phyloP scores from a whole-genome alignment of 2,797 vertebrate species.

The Rachycentron canadum region DNA sequence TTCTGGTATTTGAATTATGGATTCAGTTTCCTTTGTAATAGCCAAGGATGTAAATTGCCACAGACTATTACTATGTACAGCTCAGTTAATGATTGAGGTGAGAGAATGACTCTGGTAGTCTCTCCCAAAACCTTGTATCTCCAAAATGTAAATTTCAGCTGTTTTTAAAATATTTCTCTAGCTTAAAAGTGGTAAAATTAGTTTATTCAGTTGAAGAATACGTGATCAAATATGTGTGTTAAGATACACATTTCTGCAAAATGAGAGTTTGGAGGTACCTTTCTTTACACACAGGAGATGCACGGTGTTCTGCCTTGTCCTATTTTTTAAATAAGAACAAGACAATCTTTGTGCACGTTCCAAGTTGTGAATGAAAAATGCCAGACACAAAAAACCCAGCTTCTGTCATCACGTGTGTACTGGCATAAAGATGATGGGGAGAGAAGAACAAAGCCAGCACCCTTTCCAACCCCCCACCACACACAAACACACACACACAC shows the following conservation, averaged over 20 bases:
- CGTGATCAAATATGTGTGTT: neutral
- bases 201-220: neutral
- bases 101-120: neutral
- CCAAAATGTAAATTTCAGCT: slow-evolving; percentile 1
- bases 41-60: slow-evolving; percentile 15
- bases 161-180: neutral
- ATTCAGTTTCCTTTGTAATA: neutral
- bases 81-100: slow-evolving; percentile 13
- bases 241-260: neutral
- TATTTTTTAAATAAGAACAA: slow-evolving; percentile 46
- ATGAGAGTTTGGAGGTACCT: neutral
- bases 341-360: slow-evolving; percentile 34
- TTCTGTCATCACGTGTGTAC: slow-evolving; percentile 40
- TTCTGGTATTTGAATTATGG: slow-evolving; percentile 15
- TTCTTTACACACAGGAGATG: neutral
- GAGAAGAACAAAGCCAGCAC: slow-evolving; percentile 55
- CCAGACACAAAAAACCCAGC: slow-evolving; percentile 47
- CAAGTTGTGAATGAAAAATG: slow-evolving; percentile 61
- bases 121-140: neutral
- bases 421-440: slow-evolving; percentile 53
- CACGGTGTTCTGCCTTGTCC: slow-evolving; percentile 37
- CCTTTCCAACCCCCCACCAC: slow-evolving; percentile 17
- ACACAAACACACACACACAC: slow-evolving; percentile 37
- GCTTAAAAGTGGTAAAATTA: neutral
- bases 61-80: slow-evolving; percentile 11